Evolutionary conservation across 2,888 invertebrate genomes (phyloP).

Genomic region (Rugalucina vietnamica): DNA sequence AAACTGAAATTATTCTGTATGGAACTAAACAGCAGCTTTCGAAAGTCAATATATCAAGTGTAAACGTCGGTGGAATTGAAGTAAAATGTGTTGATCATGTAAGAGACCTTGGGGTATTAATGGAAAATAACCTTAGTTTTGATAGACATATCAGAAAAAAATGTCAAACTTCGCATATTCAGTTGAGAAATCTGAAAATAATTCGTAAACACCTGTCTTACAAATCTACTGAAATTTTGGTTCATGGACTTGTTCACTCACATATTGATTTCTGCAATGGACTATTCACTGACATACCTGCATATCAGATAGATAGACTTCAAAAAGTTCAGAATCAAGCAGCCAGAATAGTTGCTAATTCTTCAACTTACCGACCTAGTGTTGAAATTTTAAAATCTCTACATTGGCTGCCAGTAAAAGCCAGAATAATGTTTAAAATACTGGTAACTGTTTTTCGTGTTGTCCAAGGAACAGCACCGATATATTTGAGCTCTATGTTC

Average conservation of each 20-base stretch:
- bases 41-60: slow-evolving; percentile 33
- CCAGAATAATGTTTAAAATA: too few relatives aligned
- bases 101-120: slow-evolving; percentile 35
- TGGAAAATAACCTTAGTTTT: slow-evolving; percentile 36
- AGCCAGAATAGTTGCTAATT: too few relatives aligned
- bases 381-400: too few relatives aligned
- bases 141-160: slow-evolving; percentile 32
- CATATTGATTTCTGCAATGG: too few relatives aligned
- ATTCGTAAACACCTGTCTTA: slow-evolving; percentile 29
- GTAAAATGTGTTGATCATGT: slow-evolving; percentile 31
- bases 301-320: too few relatives aligned
- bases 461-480: too few relatives aligned
- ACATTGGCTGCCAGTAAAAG: too few relatives aligned
- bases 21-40: slow-evolving; percentile 41
- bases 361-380: too few relatives aligned
- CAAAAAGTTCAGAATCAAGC: too few relatives aligned
- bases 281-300: too few relatives aligned
- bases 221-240: slow-evolving; percentile 26
- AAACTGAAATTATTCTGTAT: slow-evolving; percentile 41
- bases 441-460: too few relatives aligned
- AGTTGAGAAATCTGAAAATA: slow-evolving; percentile 31
- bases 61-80: slow-evolving; percentile 13
- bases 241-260: slow-evolving; percentile 36
- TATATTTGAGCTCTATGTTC: too few relatives aligned
- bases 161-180: slow-evolving; percentile 27